Percentiles rank a stretch among this genome's conserved stretches.
Conservation (phyloP, 1,140 invertebrate genomes). For the Cheumatopsyche charites region DNA sequence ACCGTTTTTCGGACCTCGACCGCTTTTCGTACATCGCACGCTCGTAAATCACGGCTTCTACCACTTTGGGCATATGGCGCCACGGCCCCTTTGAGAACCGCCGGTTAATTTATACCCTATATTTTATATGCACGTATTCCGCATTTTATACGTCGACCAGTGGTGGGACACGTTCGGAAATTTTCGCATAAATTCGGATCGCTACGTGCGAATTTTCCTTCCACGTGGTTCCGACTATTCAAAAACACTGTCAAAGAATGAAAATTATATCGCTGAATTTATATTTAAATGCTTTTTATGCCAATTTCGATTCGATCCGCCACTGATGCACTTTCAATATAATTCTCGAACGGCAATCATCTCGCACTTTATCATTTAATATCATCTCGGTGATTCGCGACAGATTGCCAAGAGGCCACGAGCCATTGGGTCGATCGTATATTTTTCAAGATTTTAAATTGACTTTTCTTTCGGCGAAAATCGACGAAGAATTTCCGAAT, state of each 20-base stretch:
- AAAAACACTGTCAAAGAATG: too few species aligned
- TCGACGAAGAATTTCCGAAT: too few species aligned
- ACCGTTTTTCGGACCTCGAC: too few species aligned
- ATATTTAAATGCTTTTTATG: too few species aligned
- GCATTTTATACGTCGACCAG: neutral
- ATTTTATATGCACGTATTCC: too few species aligned
- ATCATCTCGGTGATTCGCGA: conserved; percentile 38
- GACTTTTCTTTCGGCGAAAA: neutral
- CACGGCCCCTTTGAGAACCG: conserved; percentile 18
- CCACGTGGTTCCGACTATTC: too few species aligned
- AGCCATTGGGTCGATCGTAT: neutral
- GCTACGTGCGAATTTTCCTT: too few species aligned
- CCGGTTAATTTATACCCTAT: conserved; percentile 23
- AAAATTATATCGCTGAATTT: too few species aligned
- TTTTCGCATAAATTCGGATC: too few species aligned
- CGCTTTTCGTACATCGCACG: neutral
- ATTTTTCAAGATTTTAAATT: too few species aligned
- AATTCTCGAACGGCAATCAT: conserved; percentile 34
- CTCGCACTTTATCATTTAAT: conserved; percentile 41
- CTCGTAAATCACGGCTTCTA: conserved; percentile 33
- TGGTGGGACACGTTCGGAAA: too few species aligned
- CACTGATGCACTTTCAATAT: neutral
- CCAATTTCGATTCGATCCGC: too few species aligned
- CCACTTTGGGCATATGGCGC: conserved; percentile 31
- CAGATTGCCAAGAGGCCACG: conserved; percentile 8